Base-by-base conservation (phyloP, 2,113 vertebrate genomes). In the Catharus bicknelli region DNA sequence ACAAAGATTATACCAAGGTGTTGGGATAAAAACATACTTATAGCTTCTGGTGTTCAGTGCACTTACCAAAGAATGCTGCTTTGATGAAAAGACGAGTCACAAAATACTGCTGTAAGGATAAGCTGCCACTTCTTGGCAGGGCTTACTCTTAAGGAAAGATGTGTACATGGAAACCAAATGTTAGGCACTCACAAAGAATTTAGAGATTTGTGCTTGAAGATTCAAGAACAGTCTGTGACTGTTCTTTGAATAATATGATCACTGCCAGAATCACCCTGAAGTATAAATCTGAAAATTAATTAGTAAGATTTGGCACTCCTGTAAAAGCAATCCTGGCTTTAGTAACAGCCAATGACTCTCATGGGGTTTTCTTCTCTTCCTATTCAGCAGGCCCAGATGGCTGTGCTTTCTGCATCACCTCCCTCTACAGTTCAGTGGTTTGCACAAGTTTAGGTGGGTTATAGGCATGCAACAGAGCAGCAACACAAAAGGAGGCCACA, bases 221-320 rank as follows among this genome's bases (percentile, higher is more conserved):
- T 62, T 90, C 63, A 62, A 27, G 67, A 83, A 69, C 85, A 66
- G 63, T 57, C 69, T 76, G 72, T 1, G 4, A 43, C 78, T 3
- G 5, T 32, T 70, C 93, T 86, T 77, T 66, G 29, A 87, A 91
- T 88, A 69, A 74, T 43, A 58, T n/a, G 68, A 68, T 93, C 17
- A 26, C 72, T 91, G 75, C 55, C 85, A 92, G 82, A 88, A 19
- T 55, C 27, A 23, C 59, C 51, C 89, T 92, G 82, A 94, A 92
- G 30, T 69, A 92, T 36, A 90, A 92, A 87, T 83, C 75, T 90
- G 84, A 90, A 94, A 92, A 93, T 93, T 70, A 94, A 90, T 94
- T 89, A 91, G 82, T 66, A 93, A 77, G 78, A 85, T 92, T 90
- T 96, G 82, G 78, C 89, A 90, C 21, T 67, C 53, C 36, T 57